phyloP scores from a whole-genome alignment of 2,888 invertebrate species.

The Drosophila greeni region DNA sequence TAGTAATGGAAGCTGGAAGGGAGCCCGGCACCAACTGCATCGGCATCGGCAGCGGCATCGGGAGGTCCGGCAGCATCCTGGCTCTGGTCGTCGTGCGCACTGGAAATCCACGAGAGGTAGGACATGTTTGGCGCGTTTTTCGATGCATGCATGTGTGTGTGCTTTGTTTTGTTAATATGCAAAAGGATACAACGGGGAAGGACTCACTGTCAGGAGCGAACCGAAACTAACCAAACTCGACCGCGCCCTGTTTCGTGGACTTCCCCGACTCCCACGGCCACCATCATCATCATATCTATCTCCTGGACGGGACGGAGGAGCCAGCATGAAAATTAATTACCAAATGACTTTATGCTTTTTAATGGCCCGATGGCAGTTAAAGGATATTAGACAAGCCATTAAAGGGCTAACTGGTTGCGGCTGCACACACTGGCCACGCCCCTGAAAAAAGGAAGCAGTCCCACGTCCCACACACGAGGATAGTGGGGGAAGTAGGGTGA shows the following conservation, averaged over 20 bases:
- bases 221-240: slow-evolving; percentile 21
- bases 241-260: slow-evolving; percentile 48
- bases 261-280: slow-evolving; percentile 21
- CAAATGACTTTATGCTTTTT: slow-evolving; percentile 73
- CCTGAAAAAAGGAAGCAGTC: slow-evolving; percentile 4
- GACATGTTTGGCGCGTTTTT: slow-evolving; percentile 77
- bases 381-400: slow-evolving; percentile 73
- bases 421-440: slow-evolving; percentile 20
- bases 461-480: background rate
- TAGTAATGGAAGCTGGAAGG: slow-evolving; percentile 73
- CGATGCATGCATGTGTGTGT: slow-evolving; percentile 24
- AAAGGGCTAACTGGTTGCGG: slow-evolving; percentile 54
- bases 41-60: slow-evolving; percentile 39
- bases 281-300: background rate
- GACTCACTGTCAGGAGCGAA: background rate
- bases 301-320: slow-evolving; percentile 23
- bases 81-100: slow-evolving; percentile 67
- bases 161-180: slow-evolving; percentile 38
- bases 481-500: no score
- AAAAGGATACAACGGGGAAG: slow-evolving; percentile 24
- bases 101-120: slow-evolving; percentile 75
- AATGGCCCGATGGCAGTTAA: slow-evolving; percentile 69
- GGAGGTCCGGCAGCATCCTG: slow-evolving; percentile 9
- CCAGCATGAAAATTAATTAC: slow-evolving; percentile 72
- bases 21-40: slow-evolving; percentile 26